phyloP scores from a whole-genome alignment of 2,113 vertebrate species.

The Sinocyclocheilus anophthalmus region DNA sequence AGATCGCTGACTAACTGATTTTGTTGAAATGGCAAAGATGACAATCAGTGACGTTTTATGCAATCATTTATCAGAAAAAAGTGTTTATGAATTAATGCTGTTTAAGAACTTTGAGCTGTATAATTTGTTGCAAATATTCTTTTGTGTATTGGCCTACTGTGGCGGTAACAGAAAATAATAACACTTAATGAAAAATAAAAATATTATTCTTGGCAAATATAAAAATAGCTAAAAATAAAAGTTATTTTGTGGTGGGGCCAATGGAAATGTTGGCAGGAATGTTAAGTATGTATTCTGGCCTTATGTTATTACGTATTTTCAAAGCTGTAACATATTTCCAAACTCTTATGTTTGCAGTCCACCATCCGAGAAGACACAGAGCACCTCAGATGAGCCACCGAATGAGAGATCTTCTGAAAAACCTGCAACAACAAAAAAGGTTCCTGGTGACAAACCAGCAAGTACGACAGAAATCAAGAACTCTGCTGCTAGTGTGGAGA shows the following conservation, averaged over 20 bases:
- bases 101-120: no score
- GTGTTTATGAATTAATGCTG: no score
- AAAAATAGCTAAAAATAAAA: not conserved
- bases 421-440: not conserved
- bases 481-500: conserved; percentile 9
- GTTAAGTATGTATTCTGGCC: not conserved
- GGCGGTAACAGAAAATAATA: no score
- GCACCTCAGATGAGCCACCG: conserved; percentile 20
- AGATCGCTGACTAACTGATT: no score
- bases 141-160: no score
- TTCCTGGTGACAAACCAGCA: not conserved
- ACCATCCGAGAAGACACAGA: conserved; percentile 7
- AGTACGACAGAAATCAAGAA: not conserved
- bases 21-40: no score
- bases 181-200: no score
- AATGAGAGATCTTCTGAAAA: conserved; percentile 21
- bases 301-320: not conserved
- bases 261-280: not conserved
- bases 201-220: no score
- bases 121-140: no score
- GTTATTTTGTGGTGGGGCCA: not conserved
- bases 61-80: no score
- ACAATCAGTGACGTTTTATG: no score
- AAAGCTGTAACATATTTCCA: not conserved
- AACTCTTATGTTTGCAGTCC: conserved; percentile 22